phyloP scores from a whole-genome alignment of 2,797 vertebrate species.

The Meriones psammophilus region DNA sequence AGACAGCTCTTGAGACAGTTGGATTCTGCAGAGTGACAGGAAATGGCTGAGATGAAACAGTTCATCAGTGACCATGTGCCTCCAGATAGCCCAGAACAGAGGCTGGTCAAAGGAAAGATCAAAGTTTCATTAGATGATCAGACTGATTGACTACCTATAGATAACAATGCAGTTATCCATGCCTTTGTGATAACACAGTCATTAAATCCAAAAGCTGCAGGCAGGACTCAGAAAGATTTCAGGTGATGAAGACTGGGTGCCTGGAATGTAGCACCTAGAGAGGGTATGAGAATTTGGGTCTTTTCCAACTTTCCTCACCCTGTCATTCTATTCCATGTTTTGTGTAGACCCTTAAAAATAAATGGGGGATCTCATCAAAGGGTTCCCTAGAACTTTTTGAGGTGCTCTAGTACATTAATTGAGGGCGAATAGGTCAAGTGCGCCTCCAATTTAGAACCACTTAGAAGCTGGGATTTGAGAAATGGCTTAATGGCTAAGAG shows the following conservation, averaged over 20 bases:
- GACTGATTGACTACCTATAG: neutral
- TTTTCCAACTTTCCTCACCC: no score
- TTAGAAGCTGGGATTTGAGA: neutral
- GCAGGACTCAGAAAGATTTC: neutral
- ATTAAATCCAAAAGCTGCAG: rapidly evolving
- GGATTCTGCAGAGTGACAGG: neutral
- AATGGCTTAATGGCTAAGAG: neutral
- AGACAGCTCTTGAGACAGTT: neutral
- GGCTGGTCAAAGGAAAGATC: neutral
- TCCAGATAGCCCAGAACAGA: neutral
- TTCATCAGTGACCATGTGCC: no score
- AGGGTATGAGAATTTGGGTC: neutral
- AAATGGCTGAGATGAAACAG: neutral
- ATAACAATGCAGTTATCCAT: neutral
- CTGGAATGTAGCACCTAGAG: neutral
- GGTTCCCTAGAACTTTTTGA: neutral
- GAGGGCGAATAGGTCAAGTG: neutral
- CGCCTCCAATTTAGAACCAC: neutral
- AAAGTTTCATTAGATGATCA: neutral
- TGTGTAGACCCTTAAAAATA: neutral
- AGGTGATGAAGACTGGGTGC: neutral
- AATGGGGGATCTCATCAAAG: neutral
- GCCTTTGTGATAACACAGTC: neutral
- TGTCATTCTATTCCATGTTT: neutral
- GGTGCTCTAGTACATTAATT: neutral